Percentiles rank a stretch among this genome's conserved stretches.
Conservation (phyloP, 2,888 invertebrate species). For the Fragum whitleyi region DNA sequence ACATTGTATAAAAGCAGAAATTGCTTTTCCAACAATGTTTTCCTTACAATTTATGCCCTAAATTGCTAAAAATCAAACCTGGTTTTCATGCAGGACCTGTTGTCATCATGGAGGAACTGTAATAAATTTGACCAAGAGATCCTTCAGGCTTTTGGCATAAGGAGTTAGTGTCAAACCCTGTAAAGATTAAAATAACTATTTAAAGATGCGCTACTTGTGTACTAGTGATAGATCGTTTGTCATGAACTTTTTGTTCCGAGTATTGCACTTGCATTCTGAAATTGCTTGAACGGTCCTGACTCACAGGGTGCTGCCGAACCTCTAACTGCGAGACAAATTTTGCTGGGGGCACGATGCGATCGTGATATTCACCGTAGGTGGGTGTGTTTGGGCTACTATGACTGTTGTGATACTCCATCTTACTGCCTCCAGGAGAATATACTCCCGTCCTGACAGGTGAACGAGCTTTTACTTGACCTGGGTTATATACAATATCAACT, state of each 20-base stretch:
- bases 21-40: too few species aligned
- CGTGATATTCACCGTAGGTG: slow-evolving; percentile 53
- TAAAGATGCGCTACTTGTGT: slow-evolving; percentile 18
- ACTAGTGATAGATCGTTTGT: slow-evolving; percentile 8
- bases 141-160: too few species aligned
- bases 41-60: too few species aligned
- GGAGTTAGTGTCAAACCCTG: too few species aligned
- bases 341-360: slow-evolving; percentile 43
- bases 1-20: too few species aligned
- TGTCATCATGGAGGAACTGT: too few species aligned
- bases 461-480: slow-evolving; percentile 10
- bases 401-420: slow-evolving; percentile 26
- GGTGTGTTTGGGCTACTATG: slow-evolving; percentile 58
- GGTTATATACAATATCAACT: not conserved
- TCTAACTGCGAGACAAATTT: slow-evolving; percentile 64
- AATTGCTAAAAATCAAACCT: too few species aligned
- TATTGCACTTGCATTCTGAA: slow-evolving; percentile 56
- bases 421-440: not conserved
- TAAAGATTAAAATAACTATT: too few species aligned
- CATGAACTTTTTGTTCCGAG: slow-evolving; percentile 46
- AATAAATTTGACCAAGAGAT: too few species aligned
- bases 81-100: too few species aligned
- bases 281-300: slow-evolving; percentile 54
- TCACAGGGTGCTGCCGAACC: slow-evolving; percentile 42
- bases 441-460: not conserved